A percentile compares a stretch with the other conserved stretches of the same genome.
Conservation (phyloP, 2,888 invertebrate species). For the Agrochola lota region DNA sequence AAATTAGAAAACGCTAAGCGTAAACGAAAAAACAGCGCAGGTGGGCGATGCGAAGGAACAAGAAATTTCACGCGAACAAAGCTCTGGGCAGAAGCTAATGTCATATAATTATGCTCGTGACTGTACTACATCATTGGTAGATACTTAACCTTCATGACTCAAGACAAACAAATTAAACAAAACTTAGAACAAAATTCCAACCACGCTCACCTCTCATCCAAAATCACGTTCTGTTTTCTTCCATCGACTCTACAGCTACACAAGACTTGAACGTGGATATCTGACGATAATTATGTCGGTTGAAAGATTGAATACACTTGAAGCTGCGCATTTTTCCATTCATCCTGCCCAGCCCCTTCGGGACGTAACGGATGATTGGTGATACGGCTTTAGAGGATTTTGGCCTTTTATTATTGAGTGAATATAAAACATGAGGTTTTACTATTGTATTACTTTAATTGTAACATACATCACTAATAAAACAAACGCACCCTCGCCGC, state of each 20-base stretch:
- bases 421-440: not conserved
- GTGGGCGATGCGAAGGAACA: no score
- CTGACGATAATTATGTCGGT: slow-evolving; percentile 87
- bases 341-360: slow-evolving; percentile 34
- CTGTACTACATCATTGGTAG: no score
- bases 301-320: slow-evolving; percentile 86
- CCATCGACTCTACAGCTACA: slow-evolving; percentile 61
- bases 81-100: no score
- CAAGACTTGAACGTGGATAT: slow-evolving; percentile 76
- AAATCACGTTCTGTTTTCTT: slow-evolving; percentile 55
- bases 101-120: no score
- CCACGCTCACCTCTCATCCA: not conserved
- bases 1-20: no score
- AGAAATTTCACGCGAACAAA: no score
- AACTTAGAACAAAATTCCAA: not conserved
- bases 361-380: slow-evolving; percentile 63
- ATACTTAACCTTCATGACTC: no score
- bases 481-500: no score
- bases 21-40: no score
- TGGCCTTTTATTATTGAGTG: slow-evolving; percentile 12
- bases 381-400: slow-evolving; percentile 32
- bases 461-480: not conserved
- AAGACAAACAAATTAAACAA: no score
- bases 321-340: slow-evolving; percentile 76
- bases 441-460: not conserved